Evolutionary conservation across 30 jellyfish, hydroid and myxozoan species (phyloP).

Genomic region (Mastigias papua): DNA sequence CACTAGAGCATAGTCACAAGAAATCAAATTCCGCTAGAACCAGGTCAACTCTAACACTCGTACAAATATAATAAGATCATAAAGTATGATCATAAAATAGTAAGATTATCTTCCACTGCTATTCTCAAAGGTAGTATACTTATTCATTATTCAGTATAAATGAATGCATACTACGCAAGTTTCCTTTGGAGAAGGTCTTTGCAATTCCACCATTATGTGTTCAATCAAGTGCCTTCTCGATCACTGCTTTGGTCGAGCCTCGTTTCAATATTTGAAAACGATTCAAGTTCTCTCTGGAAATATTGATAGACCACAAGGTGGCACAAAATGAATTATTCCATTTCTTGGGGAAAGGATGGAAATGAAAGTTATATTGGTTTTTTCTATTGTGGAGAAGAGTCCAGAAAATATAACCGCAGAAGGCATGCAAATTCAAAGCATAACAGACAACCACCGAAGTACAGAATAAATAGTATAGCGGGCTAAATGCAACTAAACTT

Average conservation of each 20-base stretch:
- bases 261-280: neutral
- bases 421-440: conserved; percentile 38
- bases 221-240: no score
- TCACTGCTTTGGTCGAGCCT: neutral
- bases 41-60: no score
- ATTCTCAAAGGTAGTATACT: neutral
- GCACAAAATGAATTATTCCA: conserved; percentile 20
- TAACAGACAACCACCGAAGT: conserved; percentile 38
- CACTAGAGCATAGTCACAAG: no score
- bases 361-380: conserved; percentile 23
- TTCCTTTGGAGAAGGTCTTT: neutral
- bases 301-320: no score
- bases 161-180: neutral
- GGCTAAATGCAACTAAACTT: no score
- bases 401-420: conserved; percentile 55
- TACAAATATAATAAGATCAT: no score
- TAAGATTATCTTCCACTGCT: conserved; percentile 17
- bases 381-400: no score
- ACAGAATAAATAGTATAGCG: no score
- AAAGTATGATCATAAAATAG: neutral
- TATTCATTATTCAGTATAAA: neutral
- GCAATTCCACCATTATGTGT: conserved; percentile 1
- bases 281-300: conserved; percentile 11
- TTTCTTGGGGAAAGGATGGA: conserved; percentile 65
- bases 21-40: no score